Conservation (phyloP, 2,797 vertebrate species). For the Sylvia borin region DNA sequence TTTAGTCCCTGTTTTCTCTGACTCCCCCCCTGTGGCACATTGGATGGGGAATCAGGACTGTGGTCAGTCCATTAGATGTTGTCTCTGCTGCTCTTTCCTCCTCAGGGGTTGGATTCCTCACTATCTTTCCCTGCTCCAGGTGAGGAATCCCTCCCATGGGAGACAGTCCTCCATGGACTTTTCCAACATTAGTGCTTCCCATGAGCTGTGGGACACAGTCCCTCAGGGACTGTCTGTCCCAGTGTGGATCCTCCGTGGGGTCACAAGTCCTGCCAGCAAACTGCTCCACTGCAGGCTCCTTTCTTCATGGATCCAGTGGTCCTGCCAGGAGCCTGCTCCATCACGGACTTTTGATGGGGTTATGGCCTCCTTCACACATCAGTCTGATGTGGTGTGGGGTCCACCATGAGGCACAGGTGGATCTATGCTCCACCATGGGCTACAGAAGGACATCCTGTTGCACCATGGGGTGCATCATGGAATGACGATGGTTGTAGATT, state of each 20-base stretch:
- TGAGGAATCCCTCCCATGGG: neutral
- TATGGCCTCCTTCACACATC: neutral
- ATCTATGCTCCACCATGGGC: neutral
- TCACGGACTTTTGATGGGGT: neutral
- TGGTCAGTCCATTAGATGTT: neutral
- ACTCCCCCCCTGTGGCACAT: fast-evolving
- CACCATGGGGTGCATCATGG: neutral
- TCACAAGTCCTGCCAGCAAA: neutral
- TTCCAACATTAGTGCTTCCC: neutral
- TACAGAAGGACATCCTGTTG: neutral
- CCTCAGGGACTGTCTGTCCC: neutral
- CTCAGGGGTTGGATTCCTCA: neutral
- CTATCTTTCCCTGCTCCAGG: neutral
- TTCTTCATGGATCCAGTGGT: neutral
- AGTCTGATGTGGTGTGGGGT: neutral
- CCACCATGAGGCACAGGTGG: neutral
- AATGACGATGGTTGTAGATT: too few species aligned
- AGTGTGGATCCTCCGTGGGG: neutral
- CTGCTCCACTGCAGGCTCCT: neutral
- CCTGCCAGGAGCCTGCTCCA: neutral
- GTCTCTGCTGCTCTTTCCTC: neutral
- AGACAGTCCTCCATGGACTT: neutral
- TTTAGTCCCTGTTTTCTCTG: neutral
- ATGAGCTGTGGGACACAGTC: neutral
- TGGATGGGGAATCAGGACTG: neutral